Percentiles rank a stretch among this genome's conserved stretches.
phyloP scores from a whole-genome alignment of 2,797 vertebrate genomes.

The Aldrovandia affinis region DNA sequence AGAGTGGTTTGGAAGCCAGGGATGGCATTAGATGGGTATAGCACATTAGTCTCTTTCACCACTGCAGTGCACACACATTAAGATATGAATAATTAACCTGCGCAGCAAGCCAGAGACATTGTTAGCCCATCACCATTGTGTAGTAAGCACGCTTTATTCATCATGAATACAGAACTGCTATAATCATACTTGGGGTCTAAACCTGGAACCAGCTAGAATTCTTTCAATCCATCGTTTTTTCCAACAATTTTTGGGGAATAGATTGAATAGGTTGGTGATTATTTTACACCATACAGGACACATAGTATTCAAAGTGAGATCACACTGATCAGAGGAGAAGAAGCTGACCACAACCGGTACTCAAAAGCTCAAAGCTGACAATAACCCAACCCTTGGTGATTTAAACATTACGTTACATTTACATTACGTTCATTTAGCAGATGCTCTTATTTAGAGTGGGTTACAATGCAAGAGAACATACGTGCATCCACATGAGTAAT shows the following conservation, averaged over 20 bases:
- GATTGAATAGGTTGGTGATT: neutral
- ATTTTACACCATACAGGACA: neutral
- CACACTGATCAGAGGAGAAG: too few species aligned
- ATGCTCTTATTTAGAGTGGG: too few species aligned
- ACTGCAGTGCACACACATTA: neutral
- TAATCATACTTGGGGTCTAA: neutral
- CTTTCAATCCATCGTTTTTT: neutral
- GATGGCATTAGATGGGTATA: neutral
- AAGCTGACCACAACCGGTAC: too few species aligned
- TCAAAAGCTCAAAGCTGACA: too few species aligned
- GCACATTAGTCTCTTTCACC: neutral
- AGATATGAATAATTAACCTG: neutral
- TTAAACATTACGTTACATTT: too few species aligned
- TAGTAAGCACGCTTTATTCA: neutral
- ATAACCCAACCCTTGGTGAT: too few species aligned
- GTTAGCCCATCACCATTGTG: neutral
- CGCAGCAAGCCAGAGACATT: neutral
- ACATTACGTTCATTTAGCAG: too few species aligned
- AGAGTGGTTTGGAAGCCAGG: slow-evolving; percentile 9
- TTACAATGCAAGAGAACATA: too few species aligned
- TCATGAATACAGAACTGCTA: neutral
- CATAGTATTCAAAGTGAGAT: too few species aligned
- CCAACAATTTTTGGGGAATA: neutral
- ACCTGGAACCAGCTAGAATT: neutral
- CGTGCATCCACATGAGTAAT: too few species aligned